Conservation (phyloP, 2,113 vertebrate species). For the Lonchura striata region DNA sequence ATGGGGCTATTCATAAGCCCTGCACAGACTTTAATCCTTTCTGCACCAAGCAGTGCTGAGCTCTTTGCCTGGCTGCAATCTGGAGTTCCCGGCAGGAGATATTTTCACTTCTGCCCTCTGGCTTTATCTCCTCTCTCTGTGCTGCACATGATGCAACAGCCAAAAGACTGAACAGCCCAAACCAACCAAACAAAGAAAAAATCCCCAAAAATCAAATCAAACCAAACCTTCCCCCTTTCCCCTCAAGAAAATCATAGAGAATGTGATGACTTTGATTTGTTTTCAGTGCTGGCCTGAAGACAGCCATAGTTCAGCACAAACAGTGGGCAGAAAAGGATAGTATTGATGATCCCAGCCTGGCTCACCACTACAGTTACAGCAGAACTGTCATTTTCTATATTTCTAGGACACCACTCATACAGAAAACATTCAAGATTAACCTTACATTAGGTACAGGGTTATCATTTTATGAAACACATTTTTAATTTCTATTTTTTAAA, state of each 20-base stretch:
- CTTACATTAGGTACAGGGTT: neutral
- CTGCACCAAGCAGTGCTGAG: neutral
- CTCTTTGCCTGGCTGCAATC: constrained; percentile 1
- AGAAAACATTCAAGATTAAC: neutral
- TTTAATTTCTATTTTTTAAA: neutral
- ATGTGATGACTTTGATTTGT: constrained; percentile 2
- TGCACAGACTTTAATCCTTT: neutral
- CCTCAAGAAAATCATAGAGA: neutral
- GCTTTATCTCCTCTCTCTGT: neutral
- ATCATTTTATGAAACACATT: neutral
- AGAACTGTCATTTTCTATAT: neutral
- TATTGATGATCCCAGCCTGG: neutral
- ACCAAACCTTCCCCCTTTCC: neutral
- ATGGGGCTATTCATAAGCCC: constrained; percentile 30
- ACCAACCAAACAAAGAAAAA: neutral
- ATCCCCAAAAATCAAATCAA: neutral
- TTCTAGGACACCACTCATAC: neutral
- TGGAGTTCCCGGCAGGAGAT: neutral
- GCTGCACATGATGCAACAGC: neutral
- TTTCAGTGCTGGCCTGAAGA: neutral
- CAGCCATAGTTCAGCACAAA: neutral
- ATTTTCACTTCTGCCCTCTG: constrained; percentile 22
- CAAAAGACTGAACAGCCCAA: neutral
- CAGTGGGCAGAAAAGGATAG: neutral
- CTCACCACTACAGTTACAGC: neutral